Percentiles rank a stretch among this genome's conserved stretches.
Evolutionary conservation across 2,888 invertebrate species (phyloP).

Genomic region (Cenopis cana): DNA sequence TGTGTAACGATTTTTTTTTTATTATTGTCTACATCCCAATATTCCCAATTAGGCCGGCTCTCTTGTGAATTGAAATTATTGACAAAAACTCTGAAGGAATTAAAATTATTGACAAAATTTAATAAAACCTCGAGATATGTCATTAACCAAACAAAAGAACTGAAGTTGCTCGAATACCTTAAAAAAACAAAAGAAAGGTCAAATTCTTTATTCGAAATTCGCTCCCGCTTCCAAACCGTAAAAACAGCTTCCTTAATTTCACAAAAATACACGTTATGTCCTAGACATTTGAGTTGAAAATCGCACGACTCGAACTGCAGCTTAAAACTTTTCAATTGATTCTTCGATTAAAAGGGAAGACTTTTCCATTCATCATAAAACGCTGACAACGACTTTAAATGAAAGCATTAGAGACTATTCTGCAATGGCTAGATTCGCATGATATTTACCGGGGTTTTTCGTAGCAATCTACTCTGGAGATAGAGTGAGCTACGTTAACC

Average conservation of each 20-base stretch:
- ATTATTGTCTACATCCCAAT: too few species aligned
- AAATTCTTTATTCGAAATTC: conserved; percentile 13
- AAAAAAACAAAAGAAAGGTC: conserved; percentile 15
- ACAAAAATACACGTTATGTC: background rate
- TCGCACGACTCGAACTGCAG: background rate
- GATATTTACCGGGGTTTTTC: background rate
- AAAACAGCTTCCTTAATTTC: background rate
- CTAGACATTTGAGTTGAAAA: background rate
- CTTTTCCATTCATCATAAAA: background rate
- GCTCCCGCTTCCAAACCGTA: background rate
- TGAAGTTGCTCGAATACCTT: conserved; percentile 12
- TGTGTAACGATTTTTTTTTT: too few species aligned
- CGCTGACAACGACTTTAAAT: background rate
- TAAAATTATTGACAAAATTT: background rate
- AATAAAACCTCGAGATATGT: background rate
- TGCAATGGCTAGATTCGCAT: background rate
- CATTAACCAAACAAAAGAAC: conserved; percentile 16
- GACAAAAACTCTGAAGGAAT: background rate
- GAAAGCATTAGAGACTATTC: background rate
- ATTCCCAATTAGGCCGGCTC: too few species aligned
- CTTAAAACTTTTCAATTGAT: background rate
- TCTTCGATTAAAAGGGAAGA: background rate
- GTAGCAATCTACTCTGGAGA: background rate
- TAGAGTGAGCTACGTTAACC: background rate
- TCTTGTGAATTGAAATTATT: too few species aligned